Evolutionary conservation across 2,113 vertebrate species (phyloP), one percentile per base, ranked within the genome.

Genomic region (Mustela nigripes): DNA sequence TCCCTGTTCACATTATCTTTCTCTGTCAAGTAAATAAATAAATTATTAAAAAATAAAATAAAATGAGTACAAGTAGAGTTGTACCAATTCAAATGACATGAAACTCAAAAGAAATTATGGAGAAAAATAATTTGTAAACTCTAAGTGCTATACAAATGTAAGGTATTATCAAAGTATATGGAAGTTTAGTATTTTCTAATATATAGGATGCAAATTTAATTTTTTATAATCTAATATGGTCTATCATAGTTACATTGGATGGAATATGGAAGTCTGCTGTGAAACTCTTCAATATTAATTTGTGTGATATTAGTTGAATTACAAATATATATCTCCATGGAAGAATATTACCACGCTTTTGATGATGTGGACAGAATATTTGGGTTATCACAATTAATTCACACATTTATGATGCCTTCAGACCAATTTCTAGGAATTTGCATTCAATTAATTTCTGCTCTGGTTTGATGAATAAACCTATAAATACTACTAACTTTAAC

Each of bases 171-270:
- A 90, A 94, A 82, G n/a, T 42, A 53, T 65, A 12, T 45, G 8
- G 42, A 84, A 11, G 24, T 33, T 96, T 85, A 76, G 81, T 90
- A 60, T 71, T 87, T 91, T 82, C 79, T 91, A 92, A 83, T 62
- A 0, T 63, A 28, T 62, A 79, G 53, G 50, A 56, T 76, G 16
- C 3, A 63, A 42, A 60, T n/a, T 42, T 95, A 84, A 15, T n/a
- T 87, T 95, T 95, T 48, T 65, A 26, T 58, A 79, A 80, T 63
- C 79, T 89, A 91, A 69, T 91, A 91, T 33, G 11, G n/a, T 86
- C 33, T 67, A 18, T 22, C 56, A n/a, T 65, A 92, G 73, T 94
- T 95, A 36, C 12, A 76, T 36, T 50, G 89, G 56, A 84, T 94
- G 33, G 95, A 92, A 73, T 19, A 39, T 71, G 81, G 33, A 71